phyloP scores from a whole-genome alignment of 53 echinoderm and acorn worm species.

The Stichopus horrens region DNA sequence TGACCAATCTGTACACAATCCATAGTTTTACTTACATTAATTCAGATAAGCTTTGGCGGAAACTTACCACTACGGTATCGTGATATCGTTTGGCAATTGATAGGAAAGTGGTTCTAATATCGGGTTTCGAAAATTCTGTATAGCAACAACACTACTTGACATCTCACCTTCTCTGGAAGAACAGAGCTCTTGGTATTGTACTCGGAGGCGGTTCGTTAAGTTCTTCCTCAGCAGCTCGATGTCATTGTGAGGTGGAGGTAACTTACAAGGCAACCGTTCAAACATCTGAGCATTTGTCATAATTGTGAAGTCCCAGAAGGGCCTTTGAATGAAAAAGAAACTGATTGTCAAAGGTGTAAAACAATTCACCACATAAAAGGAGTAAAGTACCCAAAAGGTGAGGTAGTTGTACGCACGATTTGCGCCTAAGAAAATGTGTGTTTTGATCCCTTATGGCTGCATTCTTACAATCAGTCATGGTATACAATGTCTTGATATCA shows the following conservation, averaged over 20 bases:
- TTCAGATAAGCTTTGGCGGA: too few relatives aligned
- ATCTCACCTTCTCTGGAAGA: conserved; percentile 78
- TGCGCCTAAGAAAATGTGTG: neutral
- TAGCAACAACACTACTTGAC: too few relatives aligned
- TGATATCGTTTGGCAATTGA: too few relatives aligned
- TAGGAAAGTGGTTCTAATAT: too few relatives aligned
- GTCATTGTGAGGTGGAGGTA: conserved; percentile 93
- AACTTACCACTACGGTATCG: too few relatives aligned
- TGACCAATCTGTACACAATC: too few relatives aligned
- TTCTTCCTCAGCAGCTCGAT: conserved; percentile 71
- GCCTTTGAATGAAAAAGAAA: conserved; percentile 29
- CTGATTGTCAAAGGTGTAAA: neutral
- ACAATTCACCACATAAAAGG: neutral
- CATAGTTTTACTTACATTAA: too few relatives aligned
- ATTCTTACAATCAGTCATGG: too few relatives aligned
- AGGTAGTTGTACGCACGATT: neutral
- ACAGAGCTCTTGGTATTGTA: conserved; percentile 84
- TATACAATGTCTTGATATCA: too few relatives aligned
- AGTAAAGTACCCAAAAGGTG: neutral
- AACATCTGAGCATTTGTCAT: conserved; percentile 74
- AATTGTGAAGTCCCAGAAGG: conserved; percentile 84
- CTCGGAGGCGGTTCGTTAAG: conserved; percentile 69
- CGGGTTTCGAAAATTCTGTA: too few relatives aligned
- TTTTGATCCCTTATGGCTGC: too few relatives aligned
- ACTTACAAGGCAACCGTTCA: conserved; percentile 77